Conservation (phyloP, 2,113 vertebrate genomes). For the Zeus faber region DNA sequence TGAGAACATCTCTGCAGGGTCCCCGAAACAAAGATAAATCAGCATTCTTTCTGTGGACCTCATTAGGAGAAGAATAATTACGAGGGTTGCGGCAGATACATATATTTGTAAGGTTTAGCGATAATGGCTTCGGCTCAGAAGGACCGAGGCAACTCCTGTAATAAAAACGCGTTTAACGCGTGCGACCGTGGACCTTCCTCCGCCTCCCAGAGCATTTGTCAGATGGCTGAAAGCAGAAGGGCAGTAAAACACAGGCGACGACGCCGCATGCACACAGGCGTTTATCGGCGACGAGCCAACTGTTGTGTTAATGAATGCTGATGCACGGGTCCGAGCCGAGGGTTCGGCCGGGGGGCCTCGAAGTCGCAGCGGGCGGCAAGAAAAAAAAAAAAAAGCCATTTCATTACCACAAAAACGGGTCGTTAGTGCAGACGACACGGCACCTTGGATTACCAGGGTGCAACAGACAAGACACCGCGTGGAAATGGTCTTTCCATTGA, state of each 20-base stretch:
- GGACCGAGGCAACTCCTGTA: too few species aligned
- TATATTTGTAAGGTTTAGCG: too few species aligned
- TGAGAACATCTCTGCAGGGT: too few species aligned
- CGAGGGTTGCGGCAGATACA: too few species aligned
- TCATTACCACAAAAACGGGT: background rate
- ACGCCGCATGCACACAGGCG: background rate
- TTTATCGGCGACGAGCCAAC: slow-evolving; percentile 17
- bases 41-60: too few species aligned
- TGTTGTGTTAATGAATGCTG: slow-evolving; percentile 23
- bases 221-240: slow-evolving; percentile 27
- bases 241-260: slow-evolving; percentile 38
- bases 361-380: slow-evolving; percentile 8
- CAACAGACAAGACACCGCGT: too few species aligned
- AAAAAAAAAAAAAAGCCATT: slow-evolving; percentile 20
- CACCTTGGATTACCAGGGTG: too few species aligned
- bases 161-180: too few species aligned
- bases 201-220: slow-evolving; percentile 4
- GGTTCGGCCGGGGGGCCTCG: slow-evolving; percentile 17
- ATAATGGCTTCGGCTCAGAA: too few species aligned
- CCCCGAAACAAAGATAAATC: too few species aligned
- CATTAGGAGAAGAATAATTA: too few species aligned
- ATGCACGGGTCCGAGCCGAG: slow-evolving; percentile 21
- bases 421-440: background rate
- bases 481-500: too few species aligned
- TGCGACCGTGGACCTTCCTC: background rate